A percentile compares a stretch with the other conserved stretches of the same genome.
Evolutionary conservation across 2,797 vertebrate genomes (phyloP).

Genomic region (Melanotaenia pygmaea): DNA sequence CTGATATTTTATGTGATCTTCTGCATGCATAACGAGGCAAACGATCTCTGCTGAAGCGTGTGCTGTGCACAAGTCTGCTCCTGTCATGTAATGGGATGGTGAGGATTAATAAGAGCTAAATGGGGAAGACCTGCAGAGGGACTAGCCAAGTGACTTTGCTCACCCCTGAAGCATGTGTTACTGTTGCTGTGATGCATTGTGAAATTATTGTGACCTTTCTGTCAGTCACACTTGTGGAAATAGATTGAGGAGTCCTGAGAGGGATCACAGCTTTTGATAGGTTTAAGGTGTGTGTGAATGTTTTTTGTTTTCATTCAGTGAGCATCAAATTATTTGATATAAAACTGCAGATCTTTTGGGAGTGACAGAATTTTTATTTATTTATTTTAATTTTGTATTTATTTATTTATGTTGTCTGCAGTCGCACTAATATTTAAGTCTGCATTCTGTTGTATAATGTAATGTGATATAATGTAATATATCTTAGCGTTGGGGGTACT

Average conservation of each 20-base stretch:
- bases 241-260: conserved; percentile 25
- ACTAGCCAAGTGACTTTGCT: conserved; percentile 61
- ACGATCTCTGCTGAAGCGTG: conserved; percentile 61
- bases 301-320: conserved; percentile 32
- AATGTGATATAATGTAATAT: conserved; percentile 57
- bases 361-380: conserved; percentile 12
- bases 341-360: conserved; percentile 24
- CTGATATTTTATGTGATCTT: conserved; percentile 75
- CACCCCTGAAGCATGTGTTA: conserved; percentile 44
- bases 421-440: conserved; percentile 21
- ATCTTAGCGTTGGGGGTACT: conserved; percentile 49
- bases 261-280: neutral
- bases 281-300: conserved; percentile 10
- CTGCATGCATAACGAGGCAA: conserved; percentile 57
- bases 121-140: conserved; percentile 48
- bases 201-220: conserved; percentile 64
- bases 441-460: conserved; percentile 33
- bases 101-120: conserved; percentile 70
- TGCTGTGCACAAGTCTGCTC: conserved; percentile 59
- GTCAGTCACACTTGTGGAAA: conserved; percentile 52
- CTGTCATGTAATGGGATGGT: conserved; percentile 68
- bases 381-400: neutral
- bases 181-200: conserved; percentile 50
- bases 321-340: conserved; percentile 25
- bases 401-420: neutral